These are phyloP conservation scores for Cephalotes varians DNA, from an alignment of 2,888 invertebrate genomes.

Conservation along the genomic window DNA sequence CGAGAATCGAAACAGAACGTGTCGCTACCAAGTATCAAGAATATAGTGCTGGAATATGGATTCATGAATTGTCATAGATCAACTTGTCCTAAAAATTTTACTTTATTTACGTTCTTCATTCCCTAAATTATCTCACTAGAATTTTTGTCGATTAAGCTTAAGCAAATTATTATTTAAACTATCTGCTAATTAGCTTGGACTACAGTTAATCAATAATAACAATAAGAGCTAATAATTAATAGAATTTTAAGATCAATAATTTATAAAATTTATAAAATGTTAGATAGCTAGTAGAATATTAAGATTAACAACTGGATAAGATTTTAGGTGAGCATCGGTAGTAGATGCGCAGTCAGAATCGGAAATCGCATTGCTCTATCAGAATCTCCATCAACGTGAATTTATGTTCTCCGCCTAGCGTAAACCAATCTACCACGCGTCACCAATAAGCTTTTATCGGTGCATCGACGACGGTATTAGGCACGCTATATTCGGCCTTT, in stretches of 20 bases:
- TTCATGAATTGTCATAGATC: conserved; percentile 15
- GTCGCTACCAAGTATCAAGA: neutral
- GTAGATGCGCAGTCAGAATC: conserved; percentile 45
- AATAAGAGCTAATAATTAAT: neutral
- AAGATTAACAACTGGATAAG: neutral
- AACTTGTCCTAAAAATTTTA: neutral
- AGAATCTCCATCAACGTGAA: conserved; percentile 54
- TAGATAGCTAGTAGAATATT: neutral
- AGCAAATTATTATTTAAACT: too few relatives aligned
- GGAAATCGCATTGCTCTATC: conserved; percentile 2
- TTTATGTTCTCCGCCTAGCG: conserved; percentile 59
- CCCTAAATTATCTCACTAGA: neutral
- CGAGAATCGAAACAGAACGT: conserved; percentile 9
- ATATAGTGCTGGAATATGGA: neutral
- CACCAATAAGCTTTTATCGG: conserved; percentile 58
- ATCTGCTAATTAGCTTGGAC: too few relatives aligned
- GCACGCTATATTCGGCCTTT: conserved; percentile 57
- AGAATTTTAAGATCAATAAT: neutral
- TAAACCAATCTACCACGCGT: conserved; percentile 40
- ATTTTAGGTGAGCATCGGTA: conserved; percentile 53
- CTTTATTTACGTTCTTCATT: neutral
- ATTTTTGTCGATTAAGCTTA: neutral
- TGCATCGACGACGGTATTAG: conserved; percentile 52
- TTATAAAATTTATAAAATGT: conserved; percentile 29
- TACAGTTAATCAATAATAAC: conserved; percentile 9